Base-by-base conservation (phyloP, 2,888 invertebrate genomes). In the Phorcus lineatus region DNA sequence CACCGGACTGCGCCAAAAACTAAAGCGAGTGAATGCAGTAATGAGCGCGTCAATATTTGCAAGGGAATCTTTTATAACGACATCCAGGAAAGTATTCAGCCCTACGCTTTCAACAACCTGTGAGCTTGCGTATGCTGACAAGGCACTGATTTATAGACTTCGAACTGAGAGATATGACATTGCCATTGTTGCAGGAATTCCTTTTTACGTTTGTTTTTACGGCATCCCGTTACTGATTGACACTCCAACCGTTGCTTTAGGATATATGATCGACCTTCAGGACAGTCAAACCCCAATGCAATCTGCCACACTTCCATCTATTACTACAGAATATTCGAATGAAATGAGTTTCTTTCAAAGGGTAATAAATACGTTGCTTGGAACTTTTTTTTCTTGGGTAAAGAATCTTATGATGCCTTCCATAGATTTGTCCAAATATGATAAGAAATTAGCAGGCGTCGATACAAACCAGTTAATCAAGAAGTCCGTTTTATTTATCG, bases 401-500 rank as follows among this genome's bases (percentile, higher is more conserved):
- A 16, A 40, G 0, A 31, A 6, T 9, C 2, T 31, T 16, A 7
- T 31, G 19, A 7, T n/a, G 2, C 19, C 16, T 2, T 3, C 67
- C 7, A 22, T 28, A 6, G 67, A 31, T 13, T 16, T 47, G 24
- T 57, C 75, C 0, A 47, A 16, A 2, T n/a, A 24, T 0, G 36
- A 31, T 0, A 22, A 24, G 31, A 31, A 52, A 22, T 0, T 77
- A n/a, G 31, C 24, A 54, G 22, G 22, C 28, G n/a, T 7, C 6
- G 77, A 80, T 17, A 36, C 53, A 31, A 16, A 28, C 13, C 19
- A 81, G 0, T 47, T 86, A 11, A 47, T 79, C 0, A 67, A 52
- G 17, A 74, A 81, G 3, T 80, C 86, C 13, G 52, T 80, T 16
- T 40, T 86, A 28, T 84, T 80, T 74, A n/a, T 88, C 16, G 78